phyloP scores from a whole-genome alignment of 2,113 vertebrate genomes.

The Bujurquina vittata region DNA sequence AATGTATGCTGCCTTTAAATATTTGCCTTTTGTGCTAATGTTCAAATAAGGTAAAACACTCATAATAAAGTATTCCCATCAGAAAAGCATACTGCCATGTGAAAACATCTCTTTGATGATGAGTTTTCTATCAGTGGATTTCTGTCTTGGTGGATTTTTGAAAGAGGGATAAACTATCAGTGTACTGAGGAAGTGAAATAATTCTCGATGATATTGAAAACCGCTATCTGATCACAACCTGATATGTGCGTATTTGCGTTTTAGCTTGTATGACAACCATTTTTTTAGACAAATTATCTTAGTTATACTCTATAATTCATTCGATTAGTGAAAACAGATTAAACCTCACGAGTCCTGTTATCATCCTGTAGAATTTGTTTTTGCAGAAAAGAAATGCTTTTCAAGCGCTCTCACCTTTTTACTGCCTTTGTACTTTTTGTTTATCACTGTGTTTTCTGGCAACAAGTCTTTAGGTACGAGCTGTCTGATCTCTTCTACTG shows the following conservation, averaged over 20 bases:
- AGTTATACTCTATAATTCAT: not conserved
- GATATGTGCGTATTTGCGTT: not conserved
- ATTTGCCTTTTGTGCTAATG: not conserved
- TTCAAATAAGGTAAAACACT: not conserved
- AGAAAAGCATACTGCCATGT: not conserved
- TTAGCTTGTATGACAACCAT: not conserved
- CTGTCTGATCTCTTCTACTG: not conserved
- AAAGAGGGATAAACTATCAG: not conserved
- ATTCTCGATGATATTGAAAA: conserved; percentile 32
- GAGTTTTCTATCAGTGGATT: not conserved
- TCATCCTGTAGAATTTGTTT: not conserved
- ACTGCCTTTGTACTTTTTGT: not conserved
- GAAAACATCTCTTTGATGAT: not conserved
- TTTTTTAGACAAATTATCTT: not conserved
- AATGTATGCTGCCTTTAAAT: not conserved
- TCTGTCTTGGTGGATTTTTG: not conserved
- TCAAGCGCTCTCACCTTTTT: not conserved
- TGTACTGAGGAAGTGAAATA: not conserved
- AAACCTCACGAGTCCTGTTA: not conserved
- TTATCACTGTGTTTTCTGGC: not conserved
- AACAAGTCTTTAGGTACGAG: not conserved
- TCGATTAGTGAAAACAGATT: not conserved
- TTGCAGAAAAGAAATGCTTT: not conserved
- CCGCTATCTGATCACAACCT: not conserved
- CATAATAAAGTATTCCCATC: not conserved